These are phyloP conservation scores for Motacilla tschutschensis DNA, from an alignment of 2,113 vertebrate species.

Conservation along the genomic window DNA sequence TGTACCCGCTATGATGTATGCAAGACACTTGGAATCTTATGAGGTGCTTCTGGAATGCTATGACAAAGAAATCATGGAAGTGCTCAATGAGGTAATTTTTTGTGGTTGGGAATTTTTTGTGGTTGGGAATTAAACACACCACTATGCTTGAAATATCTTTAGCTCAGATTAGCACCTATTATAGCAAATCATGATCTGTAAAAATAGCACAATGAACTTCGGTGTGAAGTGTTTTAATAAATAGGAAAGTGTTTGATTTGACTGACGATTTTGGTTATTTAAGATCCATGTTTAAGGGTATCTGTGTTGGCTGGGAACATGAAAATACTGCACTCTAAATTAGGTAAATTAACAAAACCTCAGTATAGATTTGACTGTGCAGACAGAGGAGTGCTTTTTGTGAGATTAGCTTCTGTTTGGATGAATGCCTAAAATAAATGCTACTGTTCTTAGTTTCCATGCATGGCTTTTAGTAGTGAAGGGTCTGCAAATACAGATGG, in stretches of 20 bases:
- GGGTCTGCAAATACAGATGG: neutral
- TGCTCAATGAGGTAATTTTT: constrained; percentile 87
- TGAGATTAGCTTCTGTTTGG: neutral
- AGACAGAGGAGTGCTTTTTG: neutral
- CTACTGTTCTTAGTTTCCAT: neutral
- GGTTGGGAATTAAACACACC: neutral
- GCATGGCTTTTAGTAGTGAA: neutral
- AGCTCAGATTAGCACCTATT: neutral
- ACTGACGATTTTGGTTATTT: neutral
- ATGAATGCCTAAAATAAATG: neutral
- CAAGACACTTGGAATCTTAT: constrained; percentile 89
- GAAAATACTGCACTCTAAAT: neutral
- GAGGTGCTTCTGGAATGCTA: constrained; percentile 90
- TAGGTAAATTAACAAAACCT: neutral
- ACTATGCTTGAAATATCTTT: neutral
- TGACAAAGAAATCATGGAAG: constrained; percentile 93
- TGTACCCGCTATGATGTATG: constrained; percentile 89
- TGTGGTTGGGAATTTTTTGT: neutral
- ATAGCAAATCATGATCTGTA: neutral
- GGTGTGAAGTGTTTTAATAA: neutral
- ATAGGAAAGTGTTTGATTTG: neutral
- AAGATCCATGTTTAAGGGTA: neutral
- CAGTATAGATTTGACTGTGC: neutral
- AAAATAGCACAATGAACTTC: neutral
- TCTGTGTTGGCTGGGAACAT: neutral